Evolutionary conservation across 2,113 vertebrate species (phyloP), one percentile per base, ranked within the genome.

Genomic region (Macquaria australasica): DNA sequence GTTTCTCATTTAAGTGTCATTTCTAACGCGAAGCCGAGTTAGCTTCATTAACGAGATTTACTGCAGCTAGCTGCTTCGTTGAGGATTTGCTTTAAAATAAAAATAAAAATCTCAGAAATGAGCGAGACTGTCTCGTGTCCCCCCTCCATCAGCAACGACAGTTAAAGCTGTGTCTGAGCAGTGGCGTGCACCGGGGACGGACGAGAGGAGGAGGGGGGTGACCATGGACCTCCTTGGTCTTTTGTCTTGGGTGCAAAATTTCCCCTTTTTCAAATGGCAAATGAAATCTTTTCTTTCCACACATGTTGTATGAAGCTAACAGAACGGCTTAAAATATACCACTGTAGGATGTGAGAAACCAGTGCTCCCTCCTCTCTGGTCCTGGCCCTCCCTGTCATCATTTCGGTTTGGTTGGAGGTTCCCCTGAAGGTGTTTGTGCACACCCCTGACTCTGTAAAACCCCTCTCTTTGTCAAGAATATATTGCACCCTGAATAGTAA

Each of bases 1-100:
- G 45, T 25, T 3, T 51, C 37, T 63, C 34, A 31, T 74, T 56
- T 25, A 51, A 12, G 37, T 77, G 53, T 48, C 58, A n/a, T 59
- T 77, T 43, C 14, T 10, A 8, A 58, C 70, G 50, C 72, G 23
- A 58, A 60, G 56, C 58, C 9, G 56, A 83, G 73, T 88, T 90
- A 86, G 87, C 88, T 81, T 79, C 56, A 20, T 62, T 64, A 21
- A 73, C 31, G 15, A 58, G 56, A 62, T 60, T 68, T n/a, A 15
- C 45, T 66, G 73, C 45, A 50, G 83, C 87, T 89, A 89, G 80
- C 84, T 66, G 43, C 60, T 55, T 56, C 20, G 60, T 87, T 28
- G 8, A 37, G 21, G 5, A 31, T 8, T 20, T 5, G 53, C 60
- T 66, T 79, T 31, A 11, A 51, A n/a, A n/a, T n/a, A n/a, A n/a